Conservation (phyloP, 2,888 invertebrate genomes). For the Apamea crenata region DNA sequence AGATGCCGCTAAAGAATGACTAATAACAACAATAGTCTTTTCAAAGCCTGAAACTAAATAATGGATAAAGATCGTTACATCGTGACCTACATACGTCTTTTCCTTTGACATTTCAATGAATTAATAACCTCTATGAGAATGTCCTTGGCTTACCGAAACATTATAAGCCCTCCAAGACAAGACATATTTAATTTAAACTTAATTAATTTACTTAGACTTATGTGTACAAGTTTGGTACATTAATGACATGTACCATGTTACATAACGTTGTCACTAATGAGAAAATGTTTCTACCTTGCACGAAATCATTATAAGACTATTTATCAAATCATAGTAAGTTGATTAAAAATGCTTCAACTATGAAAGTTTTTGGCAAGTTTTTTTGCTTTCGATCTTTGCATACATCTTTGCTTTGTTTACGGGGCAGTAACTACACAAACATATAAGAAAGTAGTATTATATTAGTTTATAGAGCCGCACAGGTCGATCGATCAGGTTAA, state of each 20-base stretch:
- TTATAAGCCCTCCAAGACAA: slow-evolving; percentile 36
- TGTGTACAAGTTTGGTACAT: slow-evolving; percentile 37
- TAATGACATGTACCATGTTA: slow-evolving; percentile 18
- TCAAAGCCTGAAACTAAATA: neutral
- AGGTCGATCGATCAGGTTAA: too few relatives aligned
- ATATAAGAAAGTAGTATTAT: neutral
- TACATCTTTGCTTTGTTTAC: neutral
- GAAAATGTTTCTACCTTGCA: slow-evolving; percentile 32
- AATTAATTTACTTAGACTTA: slow-evolving; percentile 56
- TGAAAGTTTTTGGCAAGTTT: neutral
- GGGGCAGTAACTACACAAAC: neutral
- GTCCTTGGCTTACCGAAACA: slow-evolving; percentile 27
- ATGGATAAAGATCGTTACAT: neutral
- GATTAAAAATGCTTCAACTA: slow-evolving; percentile 11
- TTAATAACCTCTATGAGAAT: slow-evolving; percentile 22
- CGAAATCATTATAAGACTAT: slow-evolving; percentile 28
- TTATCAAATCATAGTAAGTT: slow-evolving; percentile 29
- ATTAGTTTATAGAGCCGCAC: neutral
- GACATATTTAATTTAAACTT: slow-evolving; percentile 61
- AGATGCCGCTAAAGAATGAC: neutral
- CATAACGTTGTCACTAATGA: slow-evolving; percentile 32
- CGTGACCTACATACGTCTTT: neutral
- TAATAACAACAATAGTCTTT: neutral
- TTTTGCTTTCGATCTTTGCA: neutral
- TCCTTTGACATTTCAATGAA: slow-evolving; percentile 34